Base-by-base conservation (phyloP, 2,113 vertebrate genomes). In the Ondatra zibethicus region DNA sequence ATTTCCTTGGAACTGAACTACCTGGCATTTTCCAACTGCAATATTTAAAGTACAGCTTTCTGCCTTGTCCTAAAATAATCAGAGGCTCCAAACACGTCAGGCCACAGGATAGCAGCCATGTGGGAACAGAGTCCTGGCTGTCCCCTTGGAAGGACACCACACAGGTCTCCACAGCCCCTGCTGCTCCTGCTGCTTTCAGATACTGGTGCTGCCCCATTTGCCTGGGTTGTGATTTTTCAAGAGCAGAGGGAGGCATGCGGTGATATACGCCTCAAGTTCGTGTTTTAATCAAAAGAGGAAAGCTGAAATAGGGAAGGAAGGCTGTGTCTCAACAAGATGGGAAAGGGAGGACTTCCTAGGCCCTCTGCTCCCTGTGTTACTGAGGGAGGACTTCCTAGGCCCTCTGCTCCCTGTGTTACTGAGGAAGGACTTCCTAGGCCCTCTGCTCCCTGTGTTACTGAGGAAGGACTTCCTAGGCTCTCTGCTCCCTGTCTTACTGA, bases 161-260 rank as follows among this genome's bases (percentile, higher is more conserved):
- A 3, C 4, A 16, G 31, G 8, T n/a, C 19, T 5, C 52, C 63
- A 73, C 4, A 29, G 4, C 25, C 47, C 82, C 45, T 42, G 12
- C 29, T 65, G 16, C 27, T 19, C 65, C 61, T 52, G 0, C 45
- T 5, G 45, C 58, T 33, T 14, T 65, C 29, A 7, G 39, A 27
- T 10, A 31, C 63, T 0, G 0, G 25, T 36, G 52, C 12, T 1
- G 42, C 68, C 21, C 23, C 10, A 0, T 13, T 1, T 5, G 36
- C 50, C 31, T 50, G 52, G 21, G 3, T 55, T 16, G 8, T 29
- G 36, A 27, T 14, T 85, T 93, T 73, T 55, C 50, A 85, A 91
- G 1, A 33, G 42, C 42, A 77, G 76, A 72, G 36, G 39, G 39
- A 73, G 3, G 4, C 7, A 11, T 25, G 21, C 36, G 29, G 21